A percentile compares a stretch with the other conserved stretches of the same genome.
phyloP scores from a whole-genome alignment of 1,140 invertebrate species.

The Brachionus manjavacas region DNA sequence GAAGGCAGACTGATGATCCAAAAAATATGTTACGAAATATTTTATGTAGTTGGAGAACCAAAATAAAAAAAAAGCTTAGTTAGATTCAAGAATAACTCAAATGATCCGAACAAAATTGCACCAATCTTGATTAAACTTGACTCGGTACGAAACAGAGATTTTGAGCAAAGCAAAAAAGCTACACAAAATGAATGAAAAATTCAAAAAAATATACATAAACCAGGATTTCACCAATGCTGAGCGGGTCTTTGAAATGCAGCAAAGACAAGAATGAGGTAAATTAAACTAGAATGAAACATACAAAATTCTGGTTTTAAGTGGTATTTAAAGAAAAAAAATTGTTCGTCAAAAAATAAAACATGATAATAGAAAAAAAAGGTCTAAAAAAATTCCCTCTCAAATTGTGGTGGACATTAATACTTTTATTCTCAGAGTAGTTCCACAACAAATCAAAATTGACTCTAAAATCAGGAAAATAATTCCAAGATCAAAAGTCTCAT shows the following conservation, averaged over 20 bases:
- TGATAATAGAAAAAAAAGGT: background rate
- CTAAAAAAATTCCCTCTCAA: background rate
- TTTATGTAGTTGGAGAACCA: background rate
- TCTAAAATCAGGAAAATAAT: background rate
- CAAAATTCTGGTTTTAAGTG: background rate
- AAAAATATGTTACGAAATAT: too few relatives aligned
- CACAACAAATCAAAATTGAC: background rate
- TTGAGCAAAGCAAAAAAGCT: background rate
- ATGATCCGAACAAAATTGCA: background rate
- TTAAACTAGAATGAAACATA: background rate
- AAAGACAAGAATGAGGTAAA: background rate
- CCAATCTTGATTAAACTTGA: background rate
- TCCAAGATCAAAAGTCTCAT: background rate
- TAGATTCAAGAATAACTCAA: background rate
- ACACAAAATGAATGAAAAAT: background rate
- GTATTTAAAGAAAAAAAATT: background rate
- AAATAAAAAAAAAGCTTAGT: background rate
- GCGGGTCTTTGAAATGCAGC: background rate
- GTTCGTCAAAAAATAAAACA: background rate
- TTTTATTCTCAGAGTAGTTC: background rate
- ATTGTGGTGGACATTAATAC: background rate
- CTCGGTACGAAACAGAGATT: background rate
- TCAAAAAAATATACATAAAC: background rate
- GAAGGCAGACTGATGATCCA: background rate
- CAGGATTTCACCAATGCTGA: background rate